Evolutionary conservation across 2,797 vertebrate species (phyloP).

Genomic region (Labeo calbasu): DNA sequence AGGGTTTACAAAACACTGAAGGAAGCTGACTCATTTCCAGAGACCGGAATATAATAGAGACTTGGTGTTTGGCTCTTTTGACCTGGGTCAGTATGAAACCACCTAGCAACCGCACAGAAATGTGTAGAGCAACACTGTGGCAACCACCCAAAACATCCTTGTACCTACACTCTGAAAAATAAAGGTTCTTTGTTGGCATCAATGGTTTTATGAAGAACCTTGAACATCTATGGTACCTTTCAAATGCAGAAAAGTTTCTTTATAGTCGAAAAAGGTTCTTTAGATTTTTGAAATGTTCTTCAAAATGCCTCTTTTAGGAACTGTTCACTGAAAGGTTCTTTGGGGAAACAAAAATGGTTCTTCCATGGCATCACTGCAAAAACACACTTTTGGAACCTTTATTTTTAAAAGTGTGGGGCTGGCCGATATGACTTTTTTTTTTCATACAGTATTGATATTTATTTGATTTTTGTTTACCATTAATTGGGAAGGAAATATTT

Average conservation of each 20-base stretch:
- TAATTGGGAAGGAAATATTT: neutral
- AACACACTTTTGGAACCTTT: no score
- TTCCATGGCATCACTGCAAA: no score
- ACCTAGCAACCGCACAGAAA: conserved; percentile 1
- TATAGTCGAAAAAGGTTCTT: no score
- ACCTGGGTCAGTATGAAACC: neutral
- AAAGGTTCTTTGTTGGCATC: no score
- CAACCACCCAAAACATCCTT: neutral
- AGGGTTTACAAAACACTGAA: neutral
- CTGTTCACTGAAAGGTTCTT: no score
- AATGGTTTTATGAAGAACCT: no score
- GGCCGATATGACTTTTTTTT: neutral
- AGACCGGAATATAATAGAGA: neutral
- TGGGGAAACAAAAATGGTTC: no score
- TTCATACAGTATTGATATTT: neutral
- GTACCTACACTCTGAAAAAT: neutral
- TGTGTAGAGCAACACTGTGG: neutral
- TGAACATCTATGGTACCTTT: no score
- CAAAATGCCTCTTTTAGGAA: no score
- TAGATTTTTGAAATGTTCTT: no score
- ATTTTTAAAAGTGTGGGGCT: neutral
- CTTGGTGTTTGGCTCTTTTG: neutral
- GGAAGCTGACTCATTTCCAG: neutral
- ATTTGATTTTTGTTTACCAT: neutral
- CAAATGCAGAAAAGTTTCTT: no score